Conservation (phyloP, 2,113 vertebrate species). For the Gymnogyps californianus region DNA sequence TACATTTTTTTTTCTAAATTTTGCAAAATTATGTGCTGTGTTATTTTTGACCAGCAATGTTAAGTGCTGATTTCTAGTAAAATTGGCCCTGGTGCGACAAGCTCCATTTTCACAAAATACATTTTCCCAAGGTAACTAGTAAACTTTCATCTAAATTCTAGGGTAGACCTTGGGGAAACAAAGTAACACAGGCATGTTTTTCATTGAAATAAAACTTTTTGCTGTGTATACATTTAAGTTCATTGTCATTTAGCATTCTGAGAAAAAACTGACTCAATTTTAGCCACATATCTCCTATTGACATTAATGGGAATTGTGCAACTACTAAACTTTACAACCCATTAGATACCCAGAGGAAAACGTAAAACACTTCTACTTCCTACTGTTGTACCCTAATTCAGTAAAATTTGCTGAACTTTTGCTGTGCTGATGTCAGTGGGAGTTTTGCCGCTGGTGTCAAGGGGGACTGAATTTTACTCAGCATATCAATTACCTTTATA, state of each 20-base stretch:
- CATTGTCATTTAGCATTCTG: not conserved
- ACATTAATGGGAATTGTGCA: not conserved
- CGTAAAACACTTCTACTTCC: not conserved
- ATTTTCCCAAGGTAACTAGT: not conserved
- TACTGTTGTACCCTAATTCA: not conserved
- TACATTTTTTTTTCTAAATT: not conserved
- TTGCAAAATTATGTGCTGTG: not conserved
- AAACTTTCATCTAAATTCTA: not conserved
- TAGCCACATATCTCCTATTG: not conserved
- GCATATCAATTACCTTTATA: not conserved
- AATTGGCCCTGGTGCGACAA: not conserved
- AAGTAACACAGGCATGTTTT: not conserved
- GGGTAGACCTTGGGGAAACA: not conserved
- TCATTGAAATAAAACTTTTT: not conserved
- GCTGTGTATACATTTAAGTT: not conserved
- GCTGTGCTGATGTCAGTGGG: not conserved
- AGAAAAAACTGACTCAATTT: not conserved
- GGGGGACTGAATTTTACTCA: not conserved
- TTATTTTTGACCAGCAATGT: not conserved
- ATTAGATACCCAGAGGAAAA: not conserved
- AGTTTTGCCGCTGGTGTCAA: not conserved
- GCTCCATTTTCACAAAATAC: not conserved
- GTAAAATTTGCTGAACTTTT: not conserved
- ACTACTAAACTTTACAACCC: not conserved
- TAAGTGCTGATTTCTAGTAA: not conserved